Base-by-base conservation (phyloP, 2,888 invertebrate species). In the Bembecia ichneumoniformis region DNA sequence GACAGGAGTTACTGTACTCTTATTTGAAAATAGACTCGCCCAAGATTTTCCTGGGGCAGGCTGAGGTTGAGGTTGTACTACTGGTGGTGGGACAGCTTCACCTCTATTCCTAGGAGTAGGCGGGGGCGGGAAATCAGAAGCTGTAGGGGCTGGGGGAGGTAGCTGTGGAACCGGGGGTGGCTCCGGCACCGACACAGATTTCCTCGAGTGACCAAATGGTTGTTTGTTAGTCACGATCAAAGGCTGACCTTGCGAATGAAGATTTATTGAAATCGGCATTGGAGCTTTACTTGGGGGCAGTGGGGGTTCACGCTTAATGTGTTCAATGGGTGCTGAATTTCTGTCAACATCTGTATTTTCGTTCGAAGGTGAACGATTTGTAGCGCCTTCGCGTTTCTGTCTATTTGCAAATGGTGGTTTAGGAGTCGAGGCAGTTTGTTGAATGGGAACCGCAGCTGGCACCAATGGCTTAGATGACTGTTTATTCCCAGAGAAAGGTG, bases 21-120 rank as follows among this genome's bases (percentile, higher is more conserved):
- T 83, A 52, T 63, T 87, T 2, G 83, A 88, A 71, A 92, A 92
- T 13, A 92, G 66, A 71, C 92, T 91, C 1, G 92, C 92, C 92
- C 92, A 92, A 0, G 92, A 91, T 48, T 90, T 86, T 53, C 88
- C 79, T 14, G 87, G 70, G 0, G 84, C 82, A 0, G 84, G 81
- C 53, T 74, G 80, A 1, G 79, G 82, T 52, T 79, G 84, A 3
- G 78, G 76, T 46, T 66, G 66, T 1, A 73, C 63, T 3, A 70
- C 69, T 2, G 80, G 76, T 0, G 80, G 59, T 1, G 83, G 79
- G 1, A 60, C 47, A 0, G 77, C 70, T 46, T 83, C 86, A 1
- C 76, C 77, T 28, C 80, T 73, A 57, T 81, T 77, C 36, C 86
- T 71, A 0, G 87, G 87, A 1, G 86, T 86, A 0, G 87, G 87